phyloP scores from a whole-genome alignment of 2,113 vertebrate genomes.

The Chitala chitala region DNA sequence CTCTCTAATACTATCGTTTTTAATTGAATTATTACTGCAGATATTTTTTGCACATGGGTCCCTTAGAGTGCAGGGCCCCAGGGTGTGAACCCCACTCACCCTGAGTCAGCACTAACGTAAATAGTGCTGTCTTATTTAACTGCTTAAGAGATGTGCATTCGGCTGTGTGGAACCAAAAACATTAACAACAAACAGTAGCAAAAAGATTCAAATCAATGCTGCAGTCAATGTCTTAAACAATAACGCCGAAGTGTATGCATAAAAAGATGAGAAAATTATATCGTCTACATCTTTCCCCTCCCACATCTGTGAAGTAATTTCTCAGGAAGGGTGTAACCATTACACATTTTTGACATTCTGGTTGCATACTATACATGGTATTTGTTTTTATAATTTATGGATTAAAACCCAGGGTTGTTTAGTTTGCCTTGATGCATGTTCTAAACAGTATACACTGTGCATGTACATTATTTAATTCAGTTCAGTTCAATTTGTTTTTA shows the following conservation, averaged over 20 bases:
- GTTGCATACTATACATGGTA: not conserved
- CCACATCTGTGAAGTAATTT: constrained; percentile 16
- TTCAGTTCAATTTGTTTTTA: too few relatives aligned
- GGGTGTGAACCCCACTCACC: not conserved
- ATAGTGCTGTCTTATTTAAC: not conserved
- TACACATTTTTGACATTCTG: not conserved
- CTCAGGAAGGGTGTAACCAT: not conserved
- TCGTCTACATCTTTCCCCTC: constrained; percentile 34
- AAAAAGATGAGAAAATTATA: constrained; percentile 25
- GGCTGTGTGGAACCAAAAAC: not conserved
- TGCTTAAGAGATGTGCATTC: not conserved
- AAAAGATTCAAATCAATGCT: not conserved
- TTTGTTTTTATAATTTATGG: not conserved
- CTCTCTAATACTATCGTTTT: too few relatives aligned
- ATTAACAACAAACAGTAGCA: not conserved
- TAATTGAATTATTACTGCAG: too few relatives aligned
- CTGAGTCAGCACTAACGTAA: not conserved
- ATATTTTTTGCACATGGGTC: too few relatives aligned
- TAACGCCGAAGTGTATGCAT: constrained; percentile 39
- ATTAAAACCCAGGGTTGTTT: not conserved
- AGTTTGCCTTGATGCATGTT: too few relatives aligned
- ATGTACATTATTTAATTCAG: too few relatives aligned
- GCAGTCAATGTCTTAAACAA: not conserved
- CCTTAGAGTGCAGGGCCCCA: too few relatives aligned
- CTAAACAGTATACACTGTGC: too few relatives aligned